Evolutionary conservation across 2,797 vertebrate species (phyloP).

Genomic region (Gila robusta): DNA sequence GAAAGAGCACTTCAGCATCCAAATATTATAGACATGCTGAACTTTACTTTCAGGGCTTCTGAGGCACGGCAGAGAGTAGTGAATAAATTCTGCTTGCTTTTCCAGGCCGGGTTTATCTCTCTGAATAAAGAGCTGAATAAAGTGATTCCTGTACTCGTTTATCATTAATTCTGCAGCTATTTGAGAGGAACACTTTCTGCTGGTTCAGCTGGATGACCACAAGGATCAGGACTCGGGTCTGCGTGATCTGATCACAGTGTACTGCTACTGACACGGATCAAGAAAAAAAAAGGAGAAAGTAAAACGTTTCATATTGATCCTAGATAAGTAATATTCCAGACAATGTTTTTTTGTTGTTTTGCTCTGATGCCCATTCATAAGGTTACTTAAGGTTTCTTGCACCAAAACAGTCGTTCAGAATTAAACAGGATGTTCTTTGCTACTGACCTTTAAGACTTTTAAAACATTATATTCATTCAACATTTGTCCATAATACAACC

Average conservation of each 20-base stretch:
- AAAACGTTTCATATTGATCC: constrained; percentile 1
- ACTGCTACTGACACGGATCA: neutral
- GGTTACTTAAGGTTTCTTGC: neutral
- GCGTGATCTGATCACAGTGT: neutral
- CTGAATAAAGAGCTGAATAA: constrained; percentile 59
- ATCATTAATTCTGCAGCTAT: constrained; percentile 38
- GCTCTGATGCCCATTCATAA: neutral
- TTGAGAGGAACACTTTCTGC: constrained; percentile 13
- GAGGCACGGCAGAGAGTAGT: constrained; percentile 51
- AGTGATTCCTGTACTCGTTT: constrained; percentile 53
- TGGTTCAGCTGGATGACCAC: constrained; percentile 11
- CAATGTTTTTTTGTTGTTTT: neutral
- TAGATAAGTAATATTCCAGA: neutral
- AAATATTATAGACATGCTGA: neutral
- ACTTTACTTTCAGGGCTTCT: neutral
- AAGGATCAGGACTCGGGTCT: neutral
- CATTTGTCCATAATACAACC: neutral
- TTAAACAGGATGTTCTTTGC: neutral
- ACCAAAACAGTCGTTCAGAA: neutral
- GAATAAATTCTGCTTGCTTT: constrained; percentile 68
- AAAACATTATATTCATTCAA: neutral
- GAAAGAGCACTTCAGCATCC: neutral
- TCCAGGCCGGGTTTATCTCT: constrained; percentile 64
- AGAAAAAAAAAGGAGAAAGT: neutral
- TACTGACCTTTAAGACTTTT: neutral